Conservation (phyloP, 2,113 vertebrate genomes). For the Gasterosteus aculeatus region DNA sequence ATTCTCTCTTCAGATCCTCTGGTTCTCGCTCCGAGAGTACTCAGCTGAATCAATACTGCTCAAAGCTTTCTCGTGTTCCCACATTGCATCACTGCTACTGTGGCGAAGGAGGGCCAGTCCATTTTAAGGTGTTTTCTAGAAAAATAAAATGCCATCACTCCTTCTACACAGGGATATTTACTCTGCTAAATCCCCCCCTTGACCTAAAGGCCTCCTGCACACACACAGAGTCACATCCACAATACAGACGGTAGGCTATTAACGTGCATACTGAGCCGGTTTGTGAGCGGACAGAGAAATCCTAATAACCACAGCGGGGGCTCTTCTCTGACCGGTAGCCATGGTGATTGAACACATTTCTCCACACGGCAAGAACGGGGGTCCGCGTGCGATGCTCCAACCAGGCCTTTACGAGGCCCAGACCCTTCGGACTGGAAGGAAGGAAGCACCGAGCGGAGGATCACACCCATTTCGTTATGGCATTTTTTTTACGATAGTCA, state of each 20-base stretch:
- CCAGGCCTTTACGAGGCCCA: slow-evolving; percentile 57
- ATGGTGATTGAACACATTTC: slow-evolving; percentile 75
- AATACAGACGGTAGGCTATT: slow-evolving; percentile 51
- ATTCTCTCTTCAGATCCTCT: slow-evolving; percentile 75
- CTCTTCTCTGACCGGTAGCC: slow-evolving; percentile 70
- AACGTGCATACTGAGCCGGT: slow-evolving; percentile 59
- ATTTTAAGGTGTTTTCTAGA: slow-evolving; percentile 30
- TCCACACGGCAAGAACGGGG: slow-evolving; percentile 58
- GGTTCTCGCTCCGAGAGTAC: slow-evolving; percentile 65
- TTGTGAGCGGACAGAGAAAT: slow-evolving; percentile 62
- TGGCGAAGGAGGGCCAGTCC: slow-evolving; percentile 25
- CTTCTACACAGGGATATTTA: slow-evolving; percentile 28
- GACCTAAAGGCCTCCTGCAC: slow-evolving; percentile 33
- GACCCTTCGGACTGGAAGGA: slow-evolving; percentile 43
- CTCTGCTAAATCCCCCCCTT: slow-evolving; percentile 42
- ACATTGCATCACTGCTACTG: slow-evolving; percentile 58
- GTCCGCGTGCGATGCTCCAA: slow-evolving; percentile 52
- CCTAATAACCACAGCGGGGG: slow-evolving; percentile 72
- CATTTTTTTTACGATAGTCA: slow-evolving; percentile 45
- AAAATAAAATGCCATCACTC: slow-evolving; percentile 24
- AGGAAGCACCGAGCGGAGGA: slow-evolving; percentile 56
- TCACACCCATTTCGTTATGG: slow-evolving; percentile 60
- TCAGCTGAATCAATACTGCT: slow-evolving; percentile 75
- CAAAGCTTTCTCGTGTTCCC: slow-evolving; percentile 78
- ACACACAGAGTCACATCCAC: slow-evolving; percentile 34